Conservation (phyloP, 2,888 invertebrate species). For the Sphaerophoria rueppellii region DNA sequence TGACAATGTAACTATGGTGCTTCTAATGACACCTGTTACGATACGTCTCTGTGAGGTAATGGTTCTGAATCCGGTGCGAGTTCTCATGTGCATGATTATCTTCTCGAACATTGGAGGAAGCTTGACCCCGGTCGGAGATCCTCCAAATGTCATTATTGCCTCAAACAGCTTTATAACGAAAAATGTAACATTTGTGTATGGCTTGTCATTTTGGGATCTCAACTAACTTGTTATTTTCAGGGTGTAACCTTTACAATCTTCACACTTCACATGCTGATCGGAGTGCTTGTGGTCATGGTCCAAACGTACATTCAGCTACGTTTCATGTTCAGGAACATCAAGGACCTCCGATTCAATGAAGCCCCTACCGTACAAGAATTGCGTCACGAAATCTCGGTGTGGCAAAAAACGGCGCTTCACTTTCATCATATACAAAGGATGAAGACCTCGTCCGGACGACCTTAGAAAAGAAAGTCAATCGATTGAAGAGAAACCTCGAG, state of each 20-base stretch:
- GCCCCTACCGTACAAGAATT: constrained; percentile 88
- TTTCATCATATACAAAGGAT: constrained; percentile 92
- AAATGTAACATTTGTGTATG: constrained; percentile 77
- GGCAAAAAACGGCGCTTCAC: constrained; percentile 91
- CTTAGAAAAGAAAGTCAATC: constrained; percentile 88
- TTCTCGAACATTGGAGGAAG: constrained; percentile 96
- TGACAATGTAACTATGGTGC: constrained; percentile 90
- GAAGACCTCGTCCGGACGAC: constrained; percentile 91
- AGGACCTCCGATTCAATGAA: constrained; percentile 87
- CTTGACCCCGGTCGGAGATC: constrained; percentile 95
- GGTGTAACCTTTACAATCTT: constrained; percentile 92
- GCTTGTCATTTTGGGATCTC: neutral
- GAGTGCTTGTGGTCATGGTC: constrained; percentile 87
- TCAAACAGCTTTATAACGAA: constrained; percentile 81
- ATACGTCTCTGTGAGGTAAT: constrained; percentile 94
- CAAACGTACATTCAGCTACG: constrained; percentile 89
- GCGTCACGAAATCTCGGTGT: constrained; percentile 92
- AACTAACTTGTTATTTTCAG: constrained; percentile 81
- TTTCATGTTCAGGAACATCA: constrained; percentile 88
- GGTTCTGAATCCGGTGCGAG: constrained; percentile 93
- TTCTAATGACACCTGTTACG: constrained; percentile 90
- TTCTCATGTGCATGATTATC: constrained; percentile 93
- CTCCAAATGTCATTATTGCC: constrained; percentile 85
- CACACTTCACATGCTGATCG: constrained; percentile 91
- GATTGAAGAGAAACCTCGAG: constrained; percentile 86